Base-by-base conservation (phyloP, 1,140 invertebrate genomes). In the Pinna nobilis region DNA sequence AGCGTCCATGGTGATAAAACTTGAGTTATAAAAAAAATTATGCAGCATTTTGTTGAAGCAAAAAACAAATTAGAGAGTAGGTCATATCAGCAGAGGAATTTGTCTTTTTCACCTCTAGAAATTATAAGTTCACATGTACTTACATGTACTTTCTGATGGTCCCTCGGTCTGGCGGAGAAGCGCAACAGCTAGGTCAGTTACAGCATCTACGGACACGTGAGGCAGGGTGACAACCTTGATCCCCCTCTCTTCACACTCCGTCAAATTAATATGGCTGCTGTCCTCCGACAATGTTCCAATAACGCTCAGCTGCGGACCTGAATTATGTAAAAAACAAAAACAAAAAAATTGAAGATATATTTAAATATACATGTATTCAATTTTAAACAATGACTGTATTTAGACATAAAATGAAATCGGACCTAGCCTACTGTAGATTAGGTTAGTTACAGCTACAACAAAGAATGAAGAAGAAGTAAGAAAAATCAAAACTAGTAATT, bases 231-330 rank as follows among this genome's bases (percentile, higher is more conserved):
- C 96, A 50, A 92, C 88, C 39, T 78, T 44, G 18, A 91, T 88
- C 33, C 76, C 82, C 47, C 86, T 78, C 64, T 77, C 77, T 47
- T 87, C 84, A 78, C 91, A 92, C 71, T 86, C 90, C n/a, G 85
- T 76, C 4, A 89, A 65, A 53, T 92, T 88, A 47, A 92, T 90
- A 70, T 92, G 91, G 35, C 91, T 88, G 61, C 85, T 89, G 0
- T 95, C 96, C 11, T 97, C 96, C 0, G 96, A 97, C 90, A 97
- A 95, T 0, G 96, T 97, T 0, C 92, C 93, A 25, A 98, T 91
- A 1, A 96, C 94, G 89, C 95, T 95, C 41, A 98, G 88, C 39
- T 92, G 90, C 9, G 92, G 85, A 6, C 96, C 96, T 91, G 92
- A 13, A n/a, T n/a, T n/a, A n/a, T n/a, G n/a, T n/a, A n/a, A n/a